Evolutionary conservation across 2,113 vertebrate genomes (phyloP), one percentile per base, ranked within the genome.

Genomic region (Lasiurus cinereus): DNA sequence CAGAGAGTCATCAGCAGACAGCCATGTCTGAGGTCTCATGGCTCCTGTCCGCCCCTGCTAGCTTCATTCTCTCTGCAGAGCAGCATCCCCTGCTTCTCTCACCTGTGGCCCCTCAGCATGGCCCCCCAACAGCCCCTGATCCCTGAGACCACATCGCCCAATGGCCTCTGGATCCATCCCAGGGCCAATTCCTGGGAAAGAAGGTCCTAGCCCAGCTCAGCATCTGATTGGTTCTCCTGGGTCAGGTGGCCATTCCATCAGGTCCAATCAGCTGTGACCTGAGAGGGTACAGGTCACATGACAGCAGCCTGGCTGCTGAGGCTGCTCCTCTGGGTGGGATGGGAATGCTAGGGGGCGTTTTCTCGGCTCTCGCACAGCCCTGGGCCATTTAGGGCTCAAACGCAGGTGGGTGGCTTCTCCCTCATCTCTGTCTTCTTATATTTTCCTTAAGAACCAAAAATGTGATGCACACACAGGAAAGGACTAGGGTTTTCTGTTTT

Each of bases 191-290:
- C 48, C 88, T 18, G 36, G 36, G 36, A 64, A 8, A 33, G 18
- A 27, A 4, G 15, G 1, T 6, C 18, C 21, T n/a, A 2, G 70
- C 56, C 12, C 33, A 91, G 59, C 83, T 31, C 33, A 36, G 78
- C 52, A 73, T 91, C 93, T 93, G 50, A 85, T 48, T 77, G 88
- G 84, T 36, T 88, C 39, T 73, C 43, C 18, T 84, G 66, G 36
- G 59, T 94, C 87, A 83, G 22, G 14, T 62, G 59, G 66, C 1
- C 50, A 54, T 14, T 1, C 36, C 56, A 10, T 46, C n/a, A 33
- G 19, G 46, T 21, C 83, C 94, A 70, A 56, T 93, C 83, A 85
- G 50, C 78, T 66, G 64, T 85, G 43, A 54, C 43, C 46, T 85
- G 72, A 62, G 56, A 29, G 13, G 12, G 8, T 33, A 43, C 43